phyloP scores from a whole-genome alignment of 1,140 invertebrate species.

The Temnothorax nylanderi region DNA sequence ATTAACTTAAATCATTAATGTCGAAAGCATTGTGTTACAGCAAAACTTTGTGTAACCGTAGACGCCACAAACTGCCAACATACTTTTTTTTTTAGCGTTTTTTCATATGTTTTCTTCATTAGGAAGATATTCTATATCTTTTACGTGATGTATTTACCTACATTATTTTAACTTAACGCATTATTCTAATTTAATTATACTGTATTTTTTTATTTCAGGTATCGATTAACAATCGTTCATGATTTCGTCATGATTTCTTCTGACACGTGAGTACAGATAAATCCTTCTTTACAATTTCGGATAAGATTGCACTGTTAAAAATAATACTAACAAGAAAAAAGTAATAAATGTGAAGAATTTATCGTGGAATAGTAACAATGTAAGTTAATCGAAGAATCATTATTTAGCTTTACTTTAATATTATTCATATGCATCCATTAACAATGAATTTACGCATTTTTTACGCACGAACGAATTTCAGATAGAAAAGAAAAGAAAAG shows the following conservation, averaged over 20 bases:
- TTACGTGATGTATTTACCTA: not conserved
- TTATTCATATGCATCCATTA: not conserved
- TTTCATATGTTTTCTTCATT: not conserved
- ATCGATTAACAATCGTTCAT: not conserved
- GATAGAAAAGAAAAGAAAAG: not conserved
- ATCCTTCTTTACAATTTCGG: not conserved
- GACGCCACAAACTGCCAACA: not conserved
- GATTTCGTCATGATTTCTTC: not conserved
- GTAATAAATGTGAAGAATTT: no score
- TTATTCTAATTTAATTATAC: not conserved
- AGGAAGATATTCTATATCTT: not conserved
- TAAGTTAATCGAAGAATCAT: not conserved
- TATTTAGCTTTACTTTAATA: not conserved
- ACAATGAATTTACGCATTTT: not conserved
- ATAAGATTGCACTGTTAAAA: not conserved
- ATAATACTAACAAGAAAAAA: not conserved
- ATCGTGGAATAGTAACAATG: not conserved
- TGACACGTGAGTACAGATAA: slow-evolving; percentile 20
- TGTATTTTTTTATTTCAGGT: slow-evolving; percentile 15
- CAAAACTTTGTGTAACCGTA: slow-evolving; percentile 28
- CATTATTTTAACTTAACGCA: not conserved
- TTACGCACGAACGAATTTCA: not conserved
- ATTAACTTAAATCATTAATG: slow-evolving; percentile 65
- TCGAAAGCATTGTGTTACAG: slow-evolving; percentile 56
- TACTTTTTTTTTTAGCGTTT: not conserved